These are phyloP conservation scores for Onychorhynchus coronatus DNA, from an alignment of 2,113 vertebrate genomes.

Conservation along the genomic window DNA sequence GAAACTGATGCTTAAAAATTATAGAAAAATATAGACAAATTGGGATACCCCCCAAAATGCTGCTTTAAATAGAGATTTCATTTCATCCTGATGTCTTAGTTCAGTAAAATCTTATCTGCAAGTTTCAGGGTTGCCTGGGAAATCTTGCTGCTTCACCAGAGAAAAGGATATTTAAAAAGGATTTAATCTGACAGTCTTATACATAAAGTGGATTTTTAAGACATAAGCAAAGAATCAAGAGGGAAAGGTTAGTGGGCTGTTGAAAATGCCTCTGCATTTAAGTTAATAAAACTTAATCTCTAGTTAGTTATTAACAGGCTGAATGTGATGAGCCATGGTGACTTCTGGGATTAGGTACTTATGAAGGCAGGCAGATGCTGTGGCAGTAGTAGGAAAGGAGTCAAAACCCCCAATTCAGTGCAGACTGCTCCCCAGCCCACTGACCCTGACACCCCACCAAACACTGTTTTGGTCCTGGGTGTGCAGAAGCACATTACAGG, in stretches of 20 bases:
- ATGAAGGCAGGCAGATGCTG: background rate
- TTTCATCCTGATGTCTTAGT: slow-evolving; percentile 1
- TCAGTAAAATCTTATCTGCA: slow-evolving; percentile 25
- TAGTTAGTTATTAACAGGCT: background rate
- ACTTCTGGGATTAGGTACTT: background rate
- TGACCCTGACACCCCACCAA: background rate
- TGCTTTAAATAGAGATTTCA: background rate
- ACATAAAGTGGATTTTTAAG: slow-evolving; percentile 27
- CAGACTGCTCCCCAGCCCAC: background rate
- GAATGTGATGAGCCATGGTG: background rate
- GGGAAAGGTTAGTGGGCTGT: slow-evolving; percentile 26
- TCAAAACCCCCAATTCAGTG: background rate
- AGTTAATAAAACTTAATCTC: slow-evolving; percentile 20
- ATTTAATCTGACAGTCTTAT: slow-evolving; percentile 44
- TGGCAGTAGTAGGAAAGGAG: background rate
- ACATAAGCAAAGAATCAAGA: slow-evolving; percentile 9
- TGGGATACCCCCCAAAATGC: slow-evolving; percentile 9
- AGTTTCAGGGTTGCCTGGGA: slow-evolving; percentile 35
- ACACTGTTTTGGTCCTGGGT: accelerated
- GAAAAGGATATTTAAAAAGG: slow-evolving; percentile 59
- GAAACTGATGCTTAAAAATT: background rate
- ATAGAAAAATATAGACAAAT: background rate
- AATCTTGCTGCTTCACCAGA: slow-evolving; percentile 24
- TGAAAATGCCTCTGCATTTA: background rate
- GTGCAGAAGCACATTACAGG: accelerated